These are phyloP conservation scores for Entomobrya multifasciata DNA, from an alignment of 2,888 invertebrate species.

Conservation along the genomic window DNA sequence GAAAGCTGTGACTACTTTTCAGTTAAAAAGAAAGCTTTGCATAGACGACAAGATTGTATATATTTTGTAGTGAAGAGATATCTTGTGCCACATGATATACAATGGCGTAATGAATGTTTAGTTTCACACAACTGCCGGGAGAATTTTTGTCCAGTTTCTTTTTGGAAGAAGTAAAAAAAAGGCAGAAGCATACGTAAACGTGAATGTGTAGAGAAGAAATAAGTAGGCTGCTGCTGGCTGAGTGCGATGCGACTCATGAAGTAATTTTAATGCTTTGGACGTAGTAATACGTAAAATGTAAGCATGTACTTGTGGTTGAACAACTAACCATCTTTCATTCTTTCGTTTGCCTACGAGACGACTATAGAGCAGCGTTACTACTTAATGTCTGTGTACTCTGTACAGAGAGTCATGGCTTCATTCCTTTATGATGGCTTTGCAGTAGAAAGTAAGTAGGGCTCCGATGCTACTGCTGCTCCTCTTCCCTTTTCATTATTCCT, in stretches of 20 bases:
- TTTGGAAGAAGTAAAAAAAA: background rate
- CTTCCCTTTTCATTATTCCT: conserved; percentile 67
- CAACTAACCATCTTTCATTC: conserved; percentile 68
- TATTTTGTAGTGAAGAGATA: no score
- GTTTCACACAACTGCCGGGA: no score
- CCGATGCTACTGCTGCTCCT: no score
- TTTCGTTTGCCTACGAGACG: conserved; percentile 25
- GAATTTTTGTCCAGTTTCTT: background rate
- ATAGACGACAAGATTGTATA: no score
- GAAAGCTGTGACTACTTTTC: no score
- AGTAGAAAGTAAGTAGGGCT: no score
- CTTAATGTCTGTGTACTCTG: background rate
- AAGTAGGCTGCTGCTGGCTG: no score
- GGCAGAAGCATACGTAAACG: background rate
- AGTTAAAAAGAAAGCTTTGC: no score
- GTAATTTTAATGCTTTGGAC: conserved; percentile 46
- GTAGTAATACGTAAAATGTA: no score
- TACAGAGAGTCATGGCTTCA: background rate
- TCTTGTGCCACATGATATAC: conserved; percentile 26
- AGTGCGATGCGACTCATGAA: conserved; percentile 50
- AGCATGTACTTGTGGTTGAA: conserved; percentile 67
- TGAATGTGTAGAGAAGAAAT: conserved; percentile 12
- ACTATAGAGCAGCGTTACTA: no score
- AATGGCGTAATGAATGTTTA: background rate
- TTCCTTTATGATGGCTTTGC: conserved; percentile 32